phyloP scores from a whole-genome alignment of 2,113 vertebrate genomes.

The Oreochromis aureus region DNA sequence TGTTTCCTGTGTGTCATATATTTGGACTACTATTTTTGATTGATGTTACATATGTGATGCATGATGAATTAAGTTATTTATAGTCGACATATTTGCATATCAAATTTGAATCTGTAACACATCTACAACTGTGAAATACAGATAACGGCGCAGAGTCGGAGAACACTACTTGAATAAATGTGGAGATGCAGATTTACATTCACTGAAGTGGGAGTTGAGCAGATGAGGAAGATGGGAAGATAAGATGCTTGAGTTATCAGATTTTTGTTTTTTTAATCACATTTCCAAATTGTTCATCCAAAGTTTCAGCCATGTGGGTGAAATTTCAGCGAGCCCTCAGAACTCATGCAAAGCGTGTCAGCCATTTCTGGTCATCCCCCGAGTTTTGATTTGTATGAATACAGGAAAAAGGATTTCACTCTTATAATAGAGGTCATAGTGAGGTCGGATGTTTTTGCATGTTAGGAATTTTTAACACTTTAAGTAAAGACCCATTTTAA shows the following conservation, averaged over 20 bases:
- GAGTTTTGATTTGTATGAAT: conserved; percentile 17
- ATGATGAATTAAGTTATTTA: background rate
- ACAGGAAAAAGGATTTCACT: background rate
- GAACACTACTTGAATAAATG: background rate
- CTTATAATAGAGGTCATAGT: background rate
- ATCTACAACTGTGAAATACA: background rate
- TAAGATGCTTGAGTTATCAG: background rate
- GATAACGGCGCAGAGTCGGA: background rate
- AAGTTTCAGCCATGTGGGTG: background rate
- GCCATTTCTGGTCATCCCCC: background rate
- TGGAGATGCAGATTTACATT: background rate
- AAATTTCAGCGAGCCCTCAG: background rate
- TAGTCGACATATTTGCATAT: background rate
- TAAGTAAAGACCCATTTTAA: background rate
- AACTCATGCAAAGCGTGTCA: background rate
- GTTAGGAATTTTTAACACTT: background rate
- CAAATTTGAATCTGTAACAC: background rate
- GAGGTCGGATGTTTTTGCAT: background rate
- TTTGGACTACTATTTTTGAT: background rate
- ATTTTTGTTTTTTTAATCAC: background rate
- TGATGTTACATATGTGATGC: background rate
- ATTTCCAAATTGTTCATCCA: background rate
- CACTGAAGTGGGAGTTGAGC: background rate
- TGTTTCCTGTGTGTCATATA: background rate
- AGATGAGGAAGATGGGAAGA: background rate